Base-by-base conservation (phyloP, 1,140 invertebrate genomes). In the Calephelis nemesis region DNA sequence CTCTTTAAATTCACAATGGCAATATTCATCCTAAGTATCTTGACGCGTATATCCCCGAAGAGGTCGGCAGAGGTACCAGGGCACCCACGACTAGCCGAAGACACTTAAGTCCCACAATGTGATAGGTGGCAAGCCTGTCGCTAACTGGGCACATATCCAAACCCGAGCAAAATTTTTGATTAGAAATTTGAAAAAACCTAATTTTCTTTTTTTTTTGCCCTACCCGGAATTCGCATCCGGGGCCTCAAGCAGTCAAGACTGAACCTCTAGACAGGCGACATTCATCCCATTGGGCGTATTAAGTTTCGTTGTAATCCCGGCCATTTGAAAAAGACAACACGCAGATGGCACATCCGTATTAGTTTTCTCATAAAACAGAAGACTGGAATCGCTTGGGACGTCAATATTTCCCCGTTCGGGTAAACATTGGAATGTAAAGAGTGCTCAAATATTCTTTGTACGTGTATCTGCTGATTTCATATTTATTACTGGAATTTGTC, bases 331-430 rank as follows among this genome's bases (percentile, higher is more conserved):
- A 83, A 85, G 85, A 90, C 79, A 88, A 87, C 87, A 82, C 78
- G 68, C 84, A 88, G 77, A 88, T 87, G 86, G 81, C 81, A 82
- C 85, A 78, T 87, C 83, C 81, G 85, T 89, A 89, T 89, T 83
- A 78, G 77, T 78, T 88, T 90, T 85, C 86, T 90, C 77, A 88
- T 87, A 87, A 89, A 88, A 91, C 83, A 85, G 78, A 82, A 83
- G 76, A 87, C 82, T 83, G 85, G 83, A 85, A 91, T 65, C 49
- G 40, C 50, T 45, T 11, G 64, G 75, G 83, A 85, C 78, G 82
- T 89, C 85, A 79, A 87, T 91, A 88, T 89, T 85, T 87, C 79
- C 78, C 10, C 52, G 52, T 86, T 84, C 74, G 68, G 78, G 78
- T 83, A 84, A 84, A 87, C 84, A 85, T 83, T 84, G 75, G 78